phyloP scores from a whole-genome alignment of 2,888 invertebrate species.

The Mimachlamys varia region DNA sequence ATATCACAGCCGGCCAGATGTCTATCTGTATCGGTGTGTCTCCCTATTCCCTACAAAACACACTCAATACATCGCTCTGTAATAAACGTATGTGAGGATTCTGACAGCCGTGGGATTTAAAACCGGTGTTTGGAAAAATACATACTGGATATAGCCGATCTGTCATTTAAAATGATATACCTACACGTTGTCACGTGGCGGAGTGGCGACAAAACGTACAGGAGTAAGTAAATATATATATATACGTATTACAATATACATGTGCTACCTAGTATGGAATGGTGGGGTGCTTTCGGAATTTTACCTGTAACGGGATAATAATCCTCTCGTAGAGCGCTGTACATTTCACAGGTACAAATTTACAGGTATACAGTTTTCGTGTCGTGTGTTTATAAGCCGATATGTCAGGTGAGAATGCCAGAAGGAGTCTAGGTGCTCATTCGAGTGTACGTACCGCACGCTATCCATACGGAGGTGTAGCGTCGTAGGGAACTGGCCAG shows the following conservation, averaged over 20 bases:
- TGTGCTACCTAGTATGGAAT: constrained; percentile 10
- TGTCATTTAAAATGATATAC: constrained; percentile 22
- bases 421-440: background rate
- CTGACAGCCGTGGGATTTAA: background rate
- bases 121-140: constrained; percentile 1
- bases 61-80: background rate
- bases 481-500: background rate
- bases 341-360: constrained; percentile 26
- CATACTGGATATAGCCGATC: background rate
- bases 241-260: background rate
- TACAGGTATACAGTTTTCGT: constrained; percentile 14
- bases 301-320: constrained; percentile 26
- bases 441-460: background rate
- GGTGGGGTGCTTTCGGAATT: constrained; percentile 14
- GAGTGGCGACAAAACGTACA: background rate
- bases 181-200: constrained; percentile 6
- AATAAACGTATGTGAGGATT: background rate
- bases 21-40: background rate
- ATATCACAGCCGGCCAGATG: background rate
- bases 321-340: background rate
- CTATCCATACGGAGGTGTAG: background rate
- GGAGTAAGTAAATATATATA: background rate
- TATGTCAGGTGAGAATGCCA: constrained; percentile 1
- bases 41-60: background rate
- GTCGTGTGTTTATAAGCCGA: background rate